phyloP scores from a whole-genome alignment of 2,797 vertebrate genomes.

The Pantherophis vulpinus region DNA sequence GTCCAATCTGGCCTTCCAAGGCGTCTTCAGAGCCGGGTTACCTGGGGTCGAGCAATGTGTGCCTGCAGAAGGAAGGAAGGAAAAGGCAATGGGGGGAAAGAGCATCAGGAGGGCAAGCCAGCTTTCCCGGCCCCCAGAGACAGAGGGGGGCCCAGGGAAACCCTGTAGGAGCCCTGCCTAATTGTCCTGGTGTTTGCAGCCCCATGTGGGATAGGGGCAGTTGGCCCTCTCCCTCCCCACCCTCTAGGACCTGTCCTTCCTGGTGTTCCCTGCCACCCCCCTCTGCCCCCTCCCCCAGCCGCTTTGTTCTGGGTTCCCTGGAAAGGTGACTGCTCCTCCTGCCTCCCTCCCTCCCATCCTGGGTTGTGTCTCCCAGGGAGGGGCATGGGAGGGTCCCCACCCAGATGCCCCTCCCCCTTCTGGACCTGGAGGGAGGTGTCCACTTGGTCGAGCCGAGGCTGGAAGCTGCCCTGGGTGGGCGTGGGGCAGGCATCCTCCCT shows the following conservation, averaged over 20 bases:
- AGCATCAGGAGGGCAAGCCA: neutral
- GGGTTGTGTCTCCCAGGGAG: neutral
- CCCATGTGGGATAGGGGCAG: neutral
- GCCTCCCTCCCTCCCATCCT: neutral
- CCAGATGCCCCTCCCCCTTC: too few species aligned
- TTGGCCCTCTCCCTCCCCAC: neutral
- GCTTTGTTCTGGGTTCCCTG: neutral
- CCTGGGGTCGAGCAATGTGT: neutral
- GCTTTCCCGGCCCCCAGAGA: too few species aligned
- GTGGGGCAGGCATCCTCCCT: neutral
- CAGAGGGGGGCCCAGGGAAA: neutral
- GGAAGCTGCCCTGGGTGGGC: neutral
- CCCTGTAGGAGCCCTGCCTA: neutral
- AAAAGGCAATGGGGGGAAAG: too few species aligned
- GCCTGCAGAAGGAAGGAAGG: neutral
- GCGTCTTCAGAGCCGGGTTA: slow-evolving; percentile 1
- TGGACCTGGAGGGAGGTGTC: slow-evolving; percentile 12
- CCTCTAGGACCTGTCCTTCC: neutral
- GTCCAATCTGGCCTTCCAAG: rapidly evolving
- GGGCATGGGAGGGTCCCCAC: rapidly evolving
- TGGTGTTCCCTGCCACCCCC: neutral
- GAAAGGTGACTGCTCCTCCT: too few species aligned
- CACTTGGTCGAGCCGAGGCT: slow-evolving; percentile 26
- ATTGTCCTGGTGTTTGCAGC: neutral
- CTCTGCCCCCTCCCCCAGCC: too few species aligned